Percentiles rank a stretch among this genome's conserved stretches.
Conservation (phyloP, 2,797 vertebrate species). For the Podarcis siculus region DNA sequence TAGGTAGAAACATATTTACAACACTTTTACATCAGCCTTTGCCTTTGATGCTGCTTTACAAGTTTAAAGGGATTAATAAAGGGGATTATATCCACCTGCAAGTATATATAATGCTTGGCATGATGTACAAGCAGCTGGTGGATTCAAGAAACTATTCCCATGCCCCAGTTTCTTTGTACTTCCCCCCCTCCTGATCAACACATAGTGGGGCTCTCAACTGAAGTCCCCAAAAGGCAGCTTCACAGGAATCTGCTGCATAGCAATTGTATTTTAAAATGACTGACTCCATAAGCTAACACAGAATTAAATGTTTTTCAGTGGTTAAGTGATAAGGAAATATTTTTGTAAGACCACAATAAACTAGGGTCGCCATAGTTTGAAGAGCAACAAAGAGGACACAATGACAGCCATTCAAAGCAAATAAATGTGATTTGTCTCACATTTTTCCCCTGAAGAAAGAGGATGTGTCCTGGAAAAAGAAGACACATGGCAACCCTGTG, state of each 20-base stretch:
- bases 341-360: too few relatives aligned
- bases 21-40: background rate
- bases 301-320: too few relatives aligned
- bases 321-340: too few relatives aligned
- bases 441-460: too few relatives aligned
- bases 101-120: background rate
- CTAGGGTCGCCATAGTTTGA: too few relatives aligned
- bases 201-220: background rate
- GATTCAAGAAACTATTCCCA: background rate
- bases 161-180: background rate
- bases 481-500: too few relatives aligned
- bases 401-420: too few relatives aligned
- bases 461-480: too few relatives aligned
- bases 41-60: background rate
- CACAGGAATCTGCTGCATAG: background rate
- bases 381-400: too few relatives aligned
- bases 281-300: too few relatives aligned
- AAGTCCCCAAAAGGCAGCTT: background rate
- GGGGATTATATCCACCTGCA: background rate
- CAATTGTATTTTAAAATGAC: background rate
- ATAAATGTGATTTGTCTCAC: too few relatives aligned
- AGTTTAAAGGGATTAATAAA: slow-evolving; percentile 12
- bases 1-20: background rate
- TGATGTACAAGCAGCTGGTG: background rate
- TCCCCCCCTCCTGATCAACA: background rate